phyloP scores from a whole-genome alignment of 2,797 vertebrate genomes.

The Periparus ater region DNA sequence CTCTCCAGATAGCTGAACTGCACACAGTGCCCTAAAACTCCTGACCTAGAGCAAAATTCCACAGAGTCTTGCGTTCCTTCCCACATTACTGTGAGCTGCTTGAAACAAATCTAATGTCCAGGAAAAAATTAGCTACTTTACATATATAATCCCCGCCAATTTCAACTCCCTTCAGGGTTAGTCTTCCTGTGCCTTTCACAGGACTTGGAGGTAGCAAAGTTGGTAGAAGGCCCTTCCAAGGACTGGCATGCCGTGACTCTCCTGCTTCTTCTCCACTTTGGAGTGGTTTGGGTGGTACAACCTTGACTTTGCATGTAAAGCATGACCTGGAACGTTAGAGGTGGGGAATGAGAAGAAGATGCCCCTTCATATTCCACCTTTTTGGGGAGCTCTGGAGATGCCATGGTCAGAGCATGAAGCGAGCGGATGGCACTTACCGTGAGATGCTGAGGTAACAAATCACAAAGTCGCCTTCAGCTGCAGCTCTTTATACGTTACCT shows the following conservation, averaged over 20 bases:
- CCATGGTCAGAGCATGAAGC: not conserved
- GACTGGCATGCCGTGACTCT: not conserved
- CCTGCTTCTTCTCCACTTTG: not conserved
- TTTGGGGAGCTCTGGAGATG: not conserved
- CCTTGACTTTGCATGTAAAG: not conserved
- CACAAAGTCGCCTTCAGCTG: not conserved
- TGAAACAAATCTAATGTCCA: not conserved
- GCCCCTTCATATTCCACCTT: not conserved
- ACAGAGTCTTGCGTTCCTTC: not conserved
- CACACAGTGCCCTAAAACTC: not conserved
- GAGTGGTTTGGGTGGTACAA: not conserved
- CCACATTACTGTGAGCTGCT: not conserved
- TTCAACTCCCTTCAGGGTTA: not conserved
- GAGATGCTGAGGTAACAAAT: constrained; percentile 38
- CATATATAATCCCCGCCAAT: not conserved
- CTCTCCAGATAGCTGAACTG: not conserved
- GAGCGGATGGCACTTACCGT: constrained; percentile 62
- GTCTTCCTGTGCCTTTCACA: not conserved
- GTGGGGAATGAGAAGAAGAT: not conserved
- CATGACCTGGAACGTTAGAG: not conserved
- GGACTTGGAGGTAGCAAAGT: not conserved
- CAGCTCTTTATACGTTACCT: constrained; percentile 71
- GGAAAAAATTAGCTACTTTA: not conserved
- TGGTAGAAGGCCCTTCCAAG: not conserved
- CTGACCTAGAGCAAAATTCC: not conserved